Evolutionary conservation across 2,888 invertebrate species (phyloP).

Genomic region (Craniophora ligustri): DNA sequence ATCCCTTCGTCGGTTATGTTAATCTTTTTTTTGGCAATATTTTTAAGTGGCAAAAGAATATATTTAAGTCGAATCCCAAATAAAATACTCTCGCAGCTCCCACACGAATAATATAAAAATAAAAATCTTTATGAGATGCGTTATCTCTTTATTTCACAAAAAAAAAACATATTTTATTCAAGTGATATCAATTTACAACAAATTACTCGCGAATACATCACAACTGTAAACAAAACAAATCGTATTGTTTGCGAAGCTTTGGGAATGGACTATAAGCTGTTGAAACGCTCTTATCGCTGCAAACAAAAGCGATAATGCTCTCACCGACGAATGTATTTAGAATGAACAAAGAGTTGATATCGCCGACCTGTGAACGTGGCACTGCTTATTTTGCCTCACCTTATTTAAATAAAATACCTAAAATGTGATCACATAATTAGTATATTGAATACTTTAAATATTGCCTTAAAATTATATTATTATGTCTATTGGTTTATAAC

Average conservation of each 20-base stretch:
- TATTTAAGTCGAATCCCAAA: too few relatives aligned
- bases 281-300: constrained; percentile 62
- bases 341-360: constrained; percentile 55
- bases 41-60: too few relatives aligned
- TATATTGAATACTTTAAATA: too few relatives aligned
- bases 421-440: too few relatives aligned
- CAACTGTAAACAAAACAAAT: constrained; percentile 57
- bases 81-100: too few relatives aligned
- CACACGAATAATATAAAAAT: too few relatives aligned
- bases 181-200: constrained; percentile 39
- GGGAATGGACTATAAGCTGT: constrained; percentile 56
- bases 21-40: too few relatives aligned
- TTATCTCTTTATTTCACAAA: constrained; percentile 9
- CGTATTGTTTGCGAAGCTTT: constrained; percentile 57
- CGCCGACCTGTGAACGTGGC: constrained; percentile 51
- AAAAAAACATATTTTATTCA: constrained; percentile 21
- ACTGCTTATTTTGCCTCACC: constrained; percentile 34
- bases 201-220: constrained; percentile 56
- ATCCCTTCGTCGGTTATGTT: too few relatives aligned
- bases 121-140: too few relatives aligned
- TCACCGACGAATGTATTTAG: constrained; percentile 51
- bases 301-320: constrained; percentile 58
- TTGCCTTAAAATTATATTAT: too few relatives aligned
- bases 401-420: constrained; percentile 15
- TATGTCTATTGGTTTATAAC: too few relatives aligned